phyloP scores from a whole-genome alignment of 1,140 invertebrate species.

The Scaptomyza pallida region DNA sequence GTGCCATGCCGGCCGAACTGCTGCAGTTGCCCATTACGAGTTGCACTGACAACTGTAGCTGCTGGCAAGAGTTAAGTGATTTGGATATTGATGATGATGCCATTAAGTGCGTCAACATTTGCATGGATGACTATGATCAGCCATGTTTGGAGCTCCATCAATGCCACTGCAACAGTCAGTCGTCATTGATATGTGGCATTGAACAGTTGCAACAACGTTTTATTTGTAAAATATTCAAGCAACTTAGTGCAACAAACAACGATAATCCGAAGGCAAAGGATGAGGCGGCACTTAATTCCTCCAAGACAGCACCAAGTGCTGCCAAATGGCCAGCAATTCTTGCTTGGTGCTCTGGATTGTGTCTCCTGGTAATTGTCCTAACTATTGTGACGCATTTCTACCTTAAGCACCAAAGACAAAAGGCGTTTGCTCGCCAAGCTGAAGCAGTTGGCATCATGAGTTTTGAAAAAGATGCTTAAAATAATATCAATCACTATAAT shows the following conservation, averaged over 20 bases:
- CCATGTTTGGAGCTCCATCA: slow-evolving; percentile 35
- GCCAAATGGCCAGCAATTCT: slow-evolving; percentile 20
- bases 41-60: slow-evolving; percentile 38
- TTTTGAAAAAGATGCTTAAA: slow-evolving; percentile 10
- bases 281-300: slow-evolving; percentile 2
- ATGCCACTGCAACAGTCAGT: slow-evolving; percentile 33
- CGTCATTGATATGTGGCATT: slow-evolving; percentile 25
- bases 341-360: slow-evolving; percentile 5
- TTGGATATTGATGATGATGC: slow-evolving; percentile 1
- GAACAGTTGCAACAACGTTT: neutral
- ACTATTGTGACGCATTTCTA: neutral
- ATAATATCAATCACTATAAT: too few species aligned
- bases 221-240: neutral
- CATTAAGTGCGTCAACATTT: slow-evolving; percentile 41
- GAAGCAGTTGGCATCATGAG: neutral
- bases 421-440: too few species aligned
- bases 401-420: neutral
- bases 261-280: neutral
- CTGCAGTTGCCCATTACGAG: neutral
- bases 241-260: neutral
- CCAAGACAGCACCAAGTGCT: neutral
- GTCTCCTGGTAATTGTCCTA: neutral
- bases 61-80: slow-evolving; percentile 38
- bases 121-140: slow-evolving; percentile 37
- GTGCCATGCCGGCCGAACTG: neutral